Base-by-base conservation (phyloP, 2,113 vertebrate species). In the Potamarius usumacintae region DNA sequence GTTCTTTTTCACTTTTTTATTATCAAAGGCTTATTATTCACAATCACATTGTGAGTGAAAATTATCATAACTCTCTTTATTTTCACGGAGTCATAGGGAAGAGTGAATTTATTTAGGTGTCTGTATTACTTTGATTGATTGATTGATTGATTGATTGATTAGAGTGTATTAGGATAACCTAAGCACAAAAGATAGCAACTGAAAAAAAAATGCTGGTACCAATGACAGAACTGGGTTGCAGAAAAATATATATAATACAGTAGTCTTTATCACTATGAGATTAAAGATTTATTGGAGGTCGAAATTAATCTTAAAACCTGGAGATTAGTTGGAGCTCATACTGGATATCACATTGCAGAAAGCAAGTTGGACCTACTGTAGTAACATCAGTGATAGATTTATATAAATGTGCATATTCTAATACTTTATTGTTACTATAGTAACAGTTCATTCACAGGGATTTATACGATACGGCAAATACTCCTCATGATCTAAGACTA, bases 91-190 rank as follows among this genome's bases (percentile, higher is more conserved):
- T 42, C 34, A 42, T 0, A 42, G 34, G 34, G 34, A 42, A 42
- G 2, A 0, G 2, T 42, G 2, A 2, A 42, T 42, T 42, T 42
- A 42, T 42, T 42, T 4, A 42, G 42, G 42, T 42, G 8, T 48
- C 20, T 74, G 15, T 65, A 17, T n/a, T 67, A n/a, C 4, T 12
- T 67, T 27, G 27, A 1, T 8, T 63, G 92, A 83, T 86, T 42
- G 34, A 42, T 42, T 42, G 34, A 42, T 42, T 42, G 34, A 42
- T 42, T 90, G 34, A 87, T 87, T 89, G 90, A 86, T 69, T 90
- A 87, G 30, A 72, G 71, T 9, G 62, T 34, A 30, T 53, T 63
- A 30, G 57, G 48, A 77, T 77, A 83, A 69, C 63, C 30, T n/a
- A 79, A 52, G 58, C 52, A 60, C 74, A 84, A 55, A 30, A 58